These are phyloP conservation scores for Drosophila kikkawai DNA, from an alignment of 1,140 invertebrate genomes.

Conservation along the genomic window DNA sequence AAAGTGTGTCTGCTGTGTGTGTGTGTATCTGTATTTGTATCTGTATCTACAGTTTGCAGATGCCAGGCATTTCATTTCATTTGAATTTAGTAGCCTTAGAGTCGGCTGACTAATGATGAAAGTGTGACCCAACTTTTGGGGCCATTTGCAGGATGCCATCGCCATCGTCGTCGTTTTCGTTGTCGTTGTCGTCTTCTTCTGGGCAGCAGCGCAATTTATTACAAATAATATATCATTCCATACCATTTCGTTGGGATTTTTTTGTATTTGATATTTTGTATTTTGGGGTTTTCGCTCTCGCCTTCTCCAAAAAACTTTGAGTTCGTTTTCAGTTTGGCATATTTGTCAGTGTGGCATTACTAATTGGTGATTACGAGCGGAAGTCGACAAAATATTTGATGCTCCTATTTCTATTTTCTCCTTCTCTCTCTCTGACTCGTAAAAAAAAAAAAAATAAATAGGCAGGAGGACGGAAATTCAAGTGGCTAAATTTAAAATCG, in stretches of 20 bases:
- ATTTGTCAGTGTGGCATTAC: conserved; percentile 84
- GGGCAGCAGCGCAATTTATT: conserved; percentile 68
- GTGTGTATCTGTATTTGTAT: conserved; percentile 31
- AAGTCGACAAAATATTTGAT: conserved; percentile 84
- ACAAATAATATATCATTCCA: conserved; percentile 80
- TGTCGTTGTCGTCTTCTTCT: conserved; percentile 13
- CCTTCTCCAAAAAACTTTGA: conserved; percentile 16
- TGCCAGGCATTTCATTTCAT: conserved; percentile 53
- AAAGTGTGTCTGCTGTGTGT: conserved; percentile 36
- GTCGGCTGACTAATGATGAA: conserved; percentile 68
- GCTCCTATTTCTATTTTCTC: conserved; percentile 74
- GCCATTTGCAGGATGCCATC: conserved; percentile 64
- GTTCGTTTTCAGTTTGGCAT: conserved; percentile 58
- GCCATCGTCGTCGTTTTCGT: conserved; percentile 15
- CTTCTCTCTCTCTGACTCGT: conserved; percentile 4
- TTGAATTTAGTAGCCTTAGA: conserved; percentile 67
- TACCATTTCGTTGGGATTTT: conserved; percentile 6
- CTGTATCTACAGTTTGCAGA: conserved; percentile 9
- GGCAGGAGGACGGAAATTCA: conserved; percentile 65
- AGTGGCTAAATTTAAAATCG: conserved; percentile 78
- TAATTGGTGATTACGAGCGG: conserved; percentile 84
- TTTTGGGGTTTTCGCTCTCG: neutral
- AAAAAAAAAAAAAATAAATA: conserved; percentile 33
- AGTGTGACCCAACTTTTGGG: conserved; percentile 74
- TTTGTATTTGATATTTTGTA: conserved; percentile 7